Evolutionary conservation across 1,140 invertebrate genomes (phyloP).

Genomic region (Mesaphorura yosii): DNA sequence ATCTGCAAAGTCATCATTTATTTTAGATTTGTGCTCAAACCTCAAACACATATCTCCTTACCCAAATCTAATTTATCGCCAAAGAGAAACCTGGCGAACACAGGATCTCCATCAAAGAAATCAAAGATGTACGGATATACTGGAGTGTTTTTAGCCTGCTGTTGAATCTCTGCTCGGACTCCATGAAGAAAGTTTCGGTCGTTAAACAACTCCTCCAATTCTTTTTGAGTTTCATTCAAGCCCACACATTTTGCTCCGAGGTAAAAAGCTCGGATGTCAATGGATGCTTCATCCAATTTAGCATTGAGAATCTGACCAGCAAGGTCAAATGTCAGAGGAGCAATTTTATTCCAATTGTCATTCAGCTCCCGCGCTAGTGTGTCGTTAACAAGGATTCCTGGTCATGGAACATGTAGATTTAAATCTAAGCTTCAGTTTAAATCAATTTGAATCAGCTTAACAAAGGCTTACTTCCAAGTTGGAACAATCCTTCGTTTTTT

Average conservation of each 20-base stretch:
- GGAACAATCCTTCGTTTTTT: conserved; percentile 6
- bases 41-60: too few relatives aligned
- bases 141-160: not conserved
- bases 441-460: too few relatives aligned
- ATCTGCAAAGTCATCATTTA: not conserved
- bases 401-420: too few relatives aligned
- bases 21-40: not conserved
- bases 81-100: not conserved
- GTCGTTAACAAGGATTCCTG: not conserved
- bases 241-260: not conserved
- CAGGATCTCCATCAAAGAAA: not conserved
- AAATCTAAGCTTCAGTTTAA: too few relatives aligned
- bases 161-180: not conserved
- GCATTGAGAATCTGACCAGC: not conserved
- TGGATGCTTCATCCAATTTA: not conserved
- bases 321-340: not conserved
- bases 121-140: conserved; percentile 8
- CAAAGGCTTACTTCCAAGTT: too few relatives aligned
- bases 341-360: not conserved
- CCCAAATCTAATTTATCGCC: too few relatives aligned
- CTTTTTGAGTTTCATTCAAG: not conserved
- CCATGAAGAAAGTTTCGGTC: conserved; percentile 6
- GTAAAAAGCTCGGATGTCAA: conserved; percentile 3
- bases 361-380: too few relatives aligned
- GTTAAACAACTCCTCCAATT: not conserved